phyloP scores from a whole-genome alignment of 2,797 vertebrate species.

The Chloroceryle inda region DNA sequence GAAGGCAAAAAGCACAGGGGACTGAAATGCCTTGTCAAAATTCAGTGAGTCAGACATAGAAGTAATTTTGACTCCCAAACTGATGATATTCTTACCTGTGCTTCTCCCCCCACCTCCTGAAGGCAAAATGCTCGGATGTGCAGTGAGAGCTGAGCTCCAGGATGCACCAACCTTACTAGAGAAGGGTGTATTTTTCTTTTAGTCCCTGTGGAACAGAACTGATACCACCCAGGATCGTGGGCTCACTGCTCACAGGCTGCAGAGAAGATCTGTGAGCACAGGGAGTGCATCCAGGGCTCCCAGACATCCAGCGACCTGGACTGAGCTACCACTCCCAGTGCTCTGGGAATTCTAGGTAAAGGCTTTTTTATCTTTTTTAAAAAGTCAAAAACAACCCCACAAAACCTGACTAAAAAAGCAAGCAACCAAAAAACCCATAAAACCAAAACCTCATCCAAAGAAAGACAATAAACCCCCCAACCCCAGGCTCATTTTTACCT shows the following conservation, averaged over 20 bases:
- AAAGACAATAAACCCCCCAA: neutral
- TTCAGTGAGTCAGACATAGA: neutral
- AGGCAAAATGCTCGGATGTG: neutral
- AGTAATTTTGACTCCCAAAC: neutral
- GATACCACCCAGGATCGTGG: neutral
- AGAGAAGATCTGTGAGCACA: neutral
- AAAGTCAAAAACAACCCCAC: no score
- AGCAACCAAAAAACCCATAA: no score
- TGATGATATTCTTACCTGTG: neutral
- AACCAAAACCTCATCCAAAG: no score
- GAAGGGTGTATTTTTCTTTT: neutral
- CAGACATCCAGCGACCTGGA: neutral
- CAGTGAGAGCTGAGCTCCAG: neutral
- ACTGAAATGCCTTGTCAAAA: neutral
- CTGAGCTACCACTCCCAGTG: neutral
- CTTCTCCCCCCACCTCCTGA: neutral
- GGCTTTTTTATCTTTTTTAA: no score
- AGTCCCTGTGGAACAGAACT: neutral
- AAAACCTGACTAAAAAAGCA: no score
- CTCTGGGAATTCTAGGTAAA: neutral
- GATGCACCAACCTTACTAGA: neutral
- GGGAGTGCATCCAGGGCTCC: neutral
- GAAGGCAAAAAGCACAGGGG: neutral
- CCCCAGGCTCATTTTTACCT: neutral
- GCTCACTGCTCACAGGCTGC: neutral